A percentile compares a stretch with the other conserved stretches of the same genome.
These are phyloP conservation scores for Torymus texanus DNA, from an alignment of 2,888 invertebrate genomes.

Conservation along the genomic window DNA sequence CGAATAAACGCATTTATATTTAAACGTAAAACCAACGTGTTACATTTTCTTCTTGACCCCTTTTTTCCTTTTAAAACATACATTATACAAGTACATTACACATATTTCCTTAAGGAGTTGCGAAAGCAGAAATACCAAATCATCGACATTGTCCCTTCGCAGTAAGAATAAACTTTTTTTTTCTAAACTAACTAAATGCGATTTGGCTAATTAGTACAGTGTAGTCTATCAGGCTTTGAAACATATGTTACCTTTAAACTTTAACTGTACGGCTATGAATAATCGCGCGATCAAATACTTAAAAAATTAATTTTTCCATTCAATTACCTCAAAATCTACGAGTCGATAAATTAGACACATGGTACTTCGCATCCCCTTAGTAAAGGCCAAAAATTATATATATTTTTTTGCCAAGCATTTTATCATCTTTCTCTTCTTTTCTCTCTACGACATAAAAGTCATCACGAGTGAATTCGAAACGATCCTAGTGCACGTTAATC, in stretches of 20 bases:
- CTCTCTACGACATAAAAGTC: slow-evolving; percentile 7
- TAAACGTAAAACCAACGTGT: slow-evolving; percentile 42
- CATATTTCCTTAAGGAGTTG: slow-evolving; percentile 37
- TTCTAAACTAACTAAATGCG: background rate
- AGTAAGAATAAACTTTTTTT: slow-evolving; percentile 34
- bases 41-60: background rate
- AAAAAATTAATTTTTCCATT: slow-evolving; percentile 30
- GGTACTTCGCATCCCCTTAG: slow-evolving; percentile 30
- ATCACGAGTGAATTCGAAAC: slow-evolving; percentile 23
- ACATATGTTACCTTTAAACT: slow-evolving; percentile 41
- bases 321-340: slow-evolving; percentile 20
- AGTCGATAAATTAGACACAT: slow-evolving; percentile 22
- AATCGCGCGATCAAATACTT: slow-evolving; percentile 22
- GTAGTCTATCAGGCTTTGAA: slow-evolving; percentile 34
- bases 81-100: slow-evolving; percentile 53
- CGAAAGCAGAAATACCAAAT: slow-evolving; percentile 20
- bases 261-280: slow-evolving; percentile 17
- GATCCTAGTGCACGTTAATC: slow-evolving; percentile 22
- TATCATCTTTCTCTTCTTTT: slow-evolving; percentile 11
- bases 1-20: slow-evolving; percentile 49
- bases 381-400: slow-evolving; percentile 32
- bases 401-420: slow-evolving; percentile 15
- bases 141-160: slow-evolving; percentile 32
- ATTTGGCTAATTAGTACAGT: slow-evolving; percentile 18
- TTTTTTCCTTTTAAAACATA: slow-evolving; percentile 46